Percentiles rank a stretch among this genome's conserved stretches.
These are phyloP conservation scores for Acleris emargana DNA, from an alignment of 2,888 invertebrate species.

Conservation along the genomic window DNA sequence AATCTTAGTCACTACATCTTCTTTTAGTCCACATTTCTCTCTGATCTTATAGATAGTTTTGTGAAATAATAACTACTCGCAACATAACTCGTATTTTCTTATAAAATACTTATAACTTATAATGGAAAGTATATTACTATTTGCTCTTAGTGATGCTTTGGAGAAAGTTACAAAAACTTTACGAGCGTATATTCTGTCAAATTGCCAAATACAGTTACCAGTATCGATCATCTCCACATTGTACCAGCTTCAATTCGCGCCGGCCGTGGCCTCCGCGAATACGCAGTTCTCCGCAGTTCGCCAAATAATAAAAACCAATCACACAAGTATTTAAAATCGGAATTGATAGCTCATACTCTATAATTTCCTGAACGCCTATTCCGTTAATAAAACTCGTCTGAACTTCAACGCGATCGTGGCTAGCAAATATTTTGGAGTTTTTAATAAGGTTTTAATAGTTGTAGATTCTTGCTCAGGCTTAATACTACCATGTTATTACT, in stretches of 20 bases:
- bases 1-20: too few species aligned
- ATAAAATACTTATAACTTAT: too few species aligned
- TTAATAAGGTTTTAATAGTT: not conserved
- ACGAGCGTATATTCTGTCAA: not conserved
- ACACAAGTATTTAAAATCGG: slow-evolving; percentile 25
- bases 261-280: slow-evolving; percentile 25
- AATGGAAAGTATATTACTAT: too few species aligned
- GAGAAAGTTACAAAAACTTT: not conserved
- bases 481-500: too few species aligned
- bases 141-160: not conserved
- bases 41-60: too few species aligned
- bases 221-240: slow-evolving; percentile 12
- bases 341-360: slow-evolving; percentile 36
- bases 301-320: slow-evolving; percentile 35
- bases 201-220: slow-evolving; percentile 8
- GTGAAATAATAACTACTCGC: too few species aligned
- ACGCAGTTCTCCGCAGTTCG: slow-evolving; percentile 18
- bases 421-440: not conserved
- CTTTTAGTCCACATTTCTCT: too few species aligned
- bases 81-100: too few species aligned
- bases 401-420: slow-evolving; percentile 3
- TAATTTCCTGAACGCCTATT: slow-evolving; percentile 30
- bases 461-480: too few species aligned
- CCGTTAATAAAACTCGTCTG: slow-evolving; percentile 3
- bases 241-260: slow-evolving; percentile 7